Conservation (phyloP, 2,888 invertebrate species). For the Lamproptera curius region DNA sequence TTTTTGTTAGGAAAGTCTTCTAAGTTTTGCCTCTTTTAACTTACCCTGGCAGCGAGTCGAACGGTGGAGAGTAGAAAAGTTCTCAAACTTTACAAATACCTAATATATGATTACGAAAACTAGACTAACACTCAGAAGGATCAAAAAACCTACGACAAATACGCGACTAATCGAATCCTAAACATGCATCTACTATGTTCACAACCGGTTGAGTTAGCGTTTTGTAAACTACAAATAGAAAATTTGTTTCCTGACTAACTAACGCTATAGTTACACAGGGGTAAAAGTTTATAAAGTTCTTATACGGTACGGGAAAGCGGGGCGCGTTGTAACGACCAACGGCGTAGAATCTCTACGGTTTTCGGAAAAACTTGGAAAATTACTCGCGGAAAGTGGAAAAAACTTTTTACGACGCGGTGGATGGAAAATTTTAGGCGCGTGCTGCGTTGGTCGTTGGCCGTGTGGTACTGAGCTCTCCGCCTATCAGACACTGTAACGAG, state of each 20-base stretch:
- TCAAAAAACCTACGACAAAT: slow-evolving; percentile 16
- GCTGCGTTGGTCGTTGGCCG: slow-evolving; percentile 53
- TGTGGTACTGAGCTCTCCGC: slow-evolving; percentile 54
- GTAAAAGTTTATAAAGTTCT: slow-evolving; percentile 10
- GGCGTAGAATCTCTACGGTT: background rate
- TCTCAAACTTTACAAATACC: slow-evolving; percentile 1
- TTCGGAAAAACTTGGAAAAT: slow-evolving; percentile 3
- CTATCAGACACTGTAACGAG: slow-evolving; percentile 56
- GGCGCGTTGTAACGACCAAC: slow-evolving; percentile 4
- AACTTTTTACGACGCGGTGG: slow-evolving; percentile 33
- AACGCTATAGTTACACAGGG: slow-evolving; percentile 8
- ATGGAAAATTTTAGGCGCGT: slow-evolving; percentile 44
- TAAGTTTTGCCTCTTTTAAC: too few relatives aligned
- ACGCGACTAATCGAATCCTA: slow-evolving; percentile 18
- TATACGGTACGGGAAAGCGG: background rate
- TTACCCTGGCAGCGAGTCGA: slow-evolving; percentile 1
- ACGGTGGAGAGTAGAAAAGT: background rate
- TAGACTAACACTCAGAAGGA: slow-evolving; percentile 13
- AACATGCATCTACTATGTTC: slow-evolving; percentile 34
- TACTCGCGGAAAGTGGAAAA: slow-evolving; percentile 17
- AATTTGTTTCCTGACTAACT: slow-evolving; percentile 12
- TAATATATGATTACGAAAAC: slow-evolving; percentile 1
- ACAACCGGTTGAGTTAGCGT: slow-evolving; percentile 52
- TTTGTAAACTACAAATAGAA: slow-evolving; percentile 30
- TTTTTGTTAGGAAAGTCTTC: too few relatives aligned